Evolutionary conservation across 2,888 invertebrate species (phyloP), one percentile per base, ranked within the genome.

Genomic region (Eristalis arbustorum): DNA sequence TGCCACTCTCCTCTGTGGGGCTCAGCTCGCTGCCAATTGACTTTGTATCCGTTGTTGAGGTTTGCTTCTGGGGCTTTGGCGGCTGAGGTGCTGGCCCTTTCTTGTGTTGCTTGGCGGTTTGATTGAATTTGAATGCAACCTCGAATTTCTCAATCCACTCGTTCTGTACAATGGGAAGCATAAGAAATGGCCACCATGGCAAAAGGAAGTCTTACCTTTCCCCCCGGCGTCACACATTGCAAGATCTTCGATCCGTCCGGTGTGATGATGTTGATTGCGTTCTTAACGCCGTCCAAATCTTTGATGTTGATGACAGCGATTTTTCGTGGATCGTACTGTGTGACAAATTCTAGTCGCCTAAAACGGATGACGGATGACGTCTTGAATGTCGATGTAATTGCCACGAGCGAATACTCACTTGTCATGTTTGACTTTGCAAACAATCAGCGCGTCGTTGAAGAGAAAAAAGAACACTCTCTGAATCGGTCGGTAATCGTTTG

Each of bases 91-190:
- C 93, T 92, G 94, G 90, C 0, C 93, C 90, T 92, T 94, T 91
- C 81, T 92, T 92, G 56, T 91, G 91, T 37, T 90, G 88, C 28
- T 90, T 89, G 95, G 95, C 93, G 2, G 94, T 94, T 89, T 96
- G 93, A 90, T 96, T 95, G 88, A 96, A 95, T 91, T 97, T 98
- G 91, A 98, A 98, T 0, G 97, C 97, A 89, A 96, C 95, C 91
- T 98, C 98, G 91, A 98, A 96, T 91, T 97, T 96, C 89, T 98
- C 98, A 89, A 98, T 93, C 98, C 98, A 98, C 91, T 98, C 98
- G 93, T 96, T 97, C 95, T 98, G 34, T 23, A 84, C 40, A 73
- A 89, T 23, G 42, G 25, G 3, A 22, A 25, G 11, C 4, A 13
- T n/a, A 22, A 23, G 6, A 14, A 25, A 14, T 11, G 18, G 3